phyloP scores from a whole-genome alignment of 1,140 invertebrate species.

The Caerostris darwini region DNA sequence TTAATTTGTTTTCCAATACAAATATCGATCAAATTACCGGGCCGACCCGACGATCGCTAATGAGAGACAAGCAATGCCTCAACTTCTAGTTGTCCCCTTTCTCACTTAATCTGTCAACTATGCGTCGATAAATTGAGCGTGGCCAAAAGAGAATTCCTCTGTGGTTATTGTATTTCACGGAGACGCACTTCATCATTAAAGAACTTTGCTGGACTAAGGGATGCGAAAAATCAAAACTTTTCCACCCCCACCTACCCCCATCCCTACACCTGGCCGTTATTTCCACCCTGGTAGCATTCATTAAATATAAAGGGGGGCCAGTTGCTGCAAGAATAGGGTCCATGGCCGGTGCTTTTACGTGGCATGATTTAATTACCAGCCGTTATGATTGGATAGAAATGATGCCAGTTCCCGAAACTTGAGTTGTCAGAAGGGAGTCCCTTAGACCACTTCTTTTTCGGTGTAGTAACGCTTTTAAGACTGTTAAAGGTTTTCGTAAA shows the following conservation, averaged over 20 bases:
- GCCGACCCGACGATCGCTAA: constrained; percentile 52
- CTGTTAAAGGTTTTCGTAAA: background rate
- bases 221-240: constrained; percentile 73
- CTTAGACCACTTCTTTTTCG: background rate
- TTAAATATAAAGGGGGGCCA: constrained; percentile 41
- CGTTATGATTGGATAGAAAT: constrained; percentile 49
- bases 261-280: constrained; percentile 60
- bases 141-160: constrained; percentile 61
- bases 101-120: constrained; percentile 69
- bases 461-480: background rate
- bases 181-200: constrained; percentile 68
- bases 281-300: constrained; percentile 59
- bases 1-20: constrained; percentile 73
- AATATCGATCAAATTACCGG: constrained; percentile 54
- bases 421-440: constrained; percentile 7
- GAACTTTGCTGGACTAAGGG: constrained; percentile 54
- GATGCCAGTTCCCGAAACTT: constrained; percentile 17
- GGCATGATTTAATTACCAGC: constrained; percentile 71
- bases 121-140: constrained; percentile 72
- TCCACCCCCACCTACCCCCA: background rate
- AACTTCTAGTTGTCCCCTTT: constrained; percentile 39
- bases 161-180: constrained; percentile 75
- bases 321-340: background rate
- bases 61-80: constrained; percentile 8
- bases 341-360: constrained; percentile 28